phyloP scores from a whole-genome alignment of 2,113 vertebrate genomes.

The Cavia aperea region DNA sequence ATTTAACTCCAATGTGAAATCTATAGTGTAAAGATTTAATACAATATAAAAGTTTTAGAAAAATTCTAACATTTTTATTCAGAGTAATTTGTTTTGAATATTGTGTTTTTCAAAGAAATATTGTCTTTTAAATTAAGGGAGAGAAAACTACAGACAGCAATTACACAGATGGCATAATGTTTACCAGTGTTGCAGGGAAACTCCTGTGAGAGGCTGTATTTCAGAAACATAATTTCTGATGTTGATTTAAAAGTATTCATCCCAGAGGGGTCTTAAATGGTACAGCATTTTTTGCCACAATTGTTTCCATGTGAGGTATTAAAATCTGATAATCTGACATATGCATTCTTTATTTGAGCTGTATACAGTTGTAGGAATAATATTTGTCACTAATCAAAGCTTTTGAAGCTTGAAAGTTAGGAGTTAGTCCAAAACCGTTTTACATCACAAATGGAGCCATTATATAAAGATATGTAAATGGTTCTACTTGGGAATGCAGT shows the following conservation, averaged over 20 bases:
- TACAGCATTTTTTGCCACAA: constrained; percentile 4
- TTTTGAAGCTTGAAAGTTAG: constrained; percentile 46
- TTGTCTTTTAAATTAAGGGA: constrained; percentile 31
- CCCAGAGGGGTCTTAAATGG: constrained; percentile 39
- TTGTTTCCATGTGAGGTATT: not conserved
- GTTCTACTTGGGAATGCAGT: not conserved
- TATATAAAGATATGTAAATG: not conserved
- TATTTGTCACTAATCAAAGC: constrained; percentile 24
- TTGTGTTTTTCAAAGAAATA: not conserved
- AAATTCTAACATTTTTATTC: constrained; percentile 26
- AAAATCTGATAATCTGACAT: constrained; percentile 42
- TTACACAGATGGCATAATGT: constrained; percentile 50
- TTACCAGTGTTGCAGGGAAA: constrained; percentile 52
- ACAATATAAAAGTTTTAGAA: not conserved
- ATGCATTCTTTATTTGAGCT: constrained; percentile 43
- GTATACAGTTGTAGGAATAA: constrained; percentile 25
- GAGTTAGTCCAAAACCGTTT: constrained; percentile 31
- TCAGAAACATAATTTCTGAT: constrained; percentile 57
- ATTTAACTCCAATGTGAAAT: not conserved
- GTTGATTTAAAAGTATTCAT: constrained; percentile 49
- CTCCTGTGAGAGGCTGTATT: constrained; percentile 43
- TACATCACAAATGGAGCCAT: not conserved
- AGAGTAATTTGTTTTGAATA: constrained; percentile 19
- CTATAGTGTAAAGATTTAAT: not conserved
- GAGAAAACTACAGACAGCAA: constrained; percentile 48